A percentile compares a stretch with the other conserved stretches of the same genome.
These are phyloP conservation scores for Epinotia bilunana DNA, from an alignment of 2,888 invertebrate genomes.

Conservation along the genomic window DNA sequence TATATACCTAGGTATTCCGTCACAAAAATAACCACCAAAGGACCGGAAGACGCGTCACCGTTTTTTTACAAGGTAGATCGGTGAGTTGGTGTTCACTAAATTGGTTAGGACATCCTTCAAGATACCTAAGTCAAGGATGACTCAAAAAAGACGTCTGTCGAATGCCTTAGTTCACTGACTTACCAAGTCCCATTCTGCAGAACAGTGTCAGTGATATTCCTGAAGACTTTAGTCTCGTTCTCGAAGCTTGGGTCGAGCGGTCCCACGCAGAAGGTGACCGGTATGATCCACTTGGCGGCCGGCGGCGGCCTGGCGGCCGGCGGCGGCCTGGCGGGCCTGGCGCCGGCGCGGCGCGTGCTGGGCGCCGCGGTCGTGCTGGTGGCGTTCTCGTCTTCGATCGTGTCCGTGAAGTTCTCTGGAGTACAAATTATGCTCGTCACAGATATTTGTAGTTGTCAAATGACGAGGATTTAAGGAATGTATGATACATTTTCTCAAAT, in stretches of 20 bases:
- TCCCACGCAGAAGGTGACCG: conserved; percentile 90
- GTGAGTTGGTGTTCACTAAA: too few species aligned
- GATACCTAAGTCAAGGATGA: too few species aligned
- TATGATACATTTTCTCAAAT: too few species aligned
- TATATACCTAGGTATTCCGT: too few species aligned
- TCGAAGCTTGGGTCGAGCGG: conserved; percentile 80
- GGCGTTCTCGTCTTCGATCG: conserved; percentile 70
- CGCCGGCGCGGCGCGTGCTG: conserved; percentile 55
- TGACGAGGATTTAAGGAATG: too few species aligned
- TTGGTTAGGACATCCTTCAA: too few species aligned
- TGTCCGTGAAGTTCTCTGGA: conserved; percentile 80
- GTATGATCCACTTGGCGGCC: conserved; percentile 89
- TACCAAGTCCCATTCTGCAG: conserved; percentile 73
- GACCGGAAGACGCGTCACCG: too few species aligned
- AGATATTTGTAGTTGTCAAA: too few species aligned
- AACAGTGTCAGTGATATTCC: conserved; percentile 63
- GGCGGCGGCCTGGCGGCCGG: conserved; percentile 62
- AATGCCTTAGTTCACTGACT: conserved; percentile 45
- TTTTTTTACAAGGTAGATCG: too few species aligned
- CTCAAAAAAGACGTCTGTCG: too few species aligned
- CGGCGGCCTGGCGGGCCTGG: conserved; percentile 60
- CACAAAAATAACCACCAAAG: too few species aligned
- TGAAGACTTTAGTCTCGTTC: conserved; percentile 64
- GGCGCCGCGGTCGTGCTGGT: conserved; percentile 65
- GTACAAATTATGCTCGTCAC: neutral